phyloP scores from a whole-genome alignment of 2,888 invertebrate genomes.

The Galerucella nymphaeae region DNA sequence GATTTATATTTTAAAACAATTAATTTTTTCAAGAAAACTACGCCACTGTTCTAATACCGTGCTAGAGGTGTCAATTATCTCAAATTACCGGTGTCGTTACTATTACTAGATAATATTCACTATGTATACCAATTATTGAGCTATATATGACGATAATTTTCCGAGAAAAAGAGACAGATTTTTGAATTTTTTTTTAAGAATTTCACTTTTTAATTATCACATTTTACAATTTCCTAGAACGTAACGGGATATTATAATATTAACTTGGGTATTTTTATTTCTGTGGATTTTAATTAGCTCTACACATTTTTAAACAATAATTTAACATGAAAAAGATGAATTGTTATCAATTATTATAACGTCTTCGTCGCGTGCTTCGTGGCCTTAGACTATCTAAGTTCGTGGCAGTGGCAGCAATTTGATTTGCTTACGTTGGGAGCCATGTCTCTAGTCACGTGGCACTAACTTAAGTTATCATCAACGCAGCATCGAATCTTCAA shows the following conservation, averaged over 20 bases:
- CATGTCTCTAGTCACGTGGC: too few species aligned
- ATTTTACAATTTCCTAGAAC: neutral
- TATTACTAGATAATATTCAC: conserved; percentile 18
- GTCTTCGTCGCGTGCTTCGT: conserved; percentile 6
- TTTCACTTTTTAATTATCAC: conserved; percentile 13
- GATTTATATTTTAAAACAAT: too few species aligned
- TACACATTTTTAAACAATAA: conserved; percentile 2
- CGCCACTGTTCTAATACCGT: conserved; percentile 1
- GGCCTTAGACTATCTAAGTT: too few species aligned
- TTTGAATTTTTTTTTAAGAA: neutral
- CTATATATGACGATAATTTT: conserved; percentile 11
- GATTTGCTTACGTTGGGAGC: neutral
- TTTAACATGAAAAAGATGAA: neutral
- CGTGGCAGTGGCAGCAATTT: neutral
- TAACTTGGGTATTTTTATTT: neutral
- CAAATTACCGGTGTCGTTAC: conserved; percentile 29
- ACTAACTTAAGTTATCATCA: too few species aligned
- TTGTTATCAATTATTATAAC: neutral
- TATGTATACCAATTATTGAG: conserved; percentile 21
- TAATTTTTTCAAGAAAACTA: neutral
- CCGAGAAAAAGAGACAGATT: neutral
- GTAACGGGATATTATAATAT: neutral
- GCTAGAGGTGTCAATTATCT: conserved; percentile 26
- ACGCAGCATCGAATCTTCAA: too few species aligned
- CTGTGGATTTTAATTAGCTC: neutral